Base-by-base conservation (phyloP, 2,797 vertebrate species). In the Luscinia megarhynchos region DNA sequence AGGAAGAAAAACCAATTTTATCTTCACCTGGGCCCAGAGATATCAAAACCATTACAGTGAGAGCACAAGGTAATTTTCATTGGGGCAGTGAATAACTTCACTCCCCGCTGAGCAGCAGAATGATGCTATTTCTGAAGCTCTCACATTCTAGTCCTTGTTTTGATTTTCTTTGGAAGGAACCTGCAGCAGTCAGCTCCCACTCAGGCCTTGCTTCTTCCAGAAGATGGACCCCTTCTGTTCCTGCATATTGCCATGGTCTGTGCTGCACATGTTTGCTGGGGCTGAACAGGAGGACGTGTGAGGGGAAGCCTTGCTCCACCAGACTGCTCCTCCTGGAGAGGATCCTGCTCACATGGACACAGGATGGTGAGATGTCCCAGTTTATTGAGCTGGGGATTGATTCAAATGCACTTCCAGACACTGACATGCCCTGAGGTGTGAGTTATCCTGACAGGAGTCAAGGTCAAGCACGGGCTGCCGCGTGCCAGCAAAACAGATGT, bases 211-310 rank as follows among this genome's bases (percentile, higher is more conserved):
- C 59, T 53, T 68, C 66, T 73, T 55, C 54, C 68, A 51, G 83
- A 78, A 86, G 77, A 89, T n/a, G 84, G 78, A 84, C 69, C 62
- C 72, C 72, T 92, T 92, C 91, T 97, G 80, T 64, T 93, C 40
- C 41, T 59, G 15, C 82, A 48, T 55, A 53, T 74, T 89, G 55
- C 66, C 12, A 1, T 62, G 4, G 0, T 38, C 85, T 53, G 67
- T n/a, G n/a, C 45, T 26, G 41, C 90, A 89, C 75, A 43, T 51
- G 48, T 87, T 43, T 81, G 41, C 53, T 84, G 87, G 80, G 90
- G 24, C 70, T 67, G 79, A 73, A 12, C 26, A 6, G 19, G 29
- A 63, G 43, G 32, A 78, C 0, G 0, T 45, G 62, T 7, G 79
- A 83, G 48, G 48, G 55, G 64, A 87, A 73, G 40, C 45, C 58